These are phyloP conservation scores for Dicaeum eximium DNA, from an alignment of 2,113 vertebrate genomes.

Conservation along the genomic window DNA sequence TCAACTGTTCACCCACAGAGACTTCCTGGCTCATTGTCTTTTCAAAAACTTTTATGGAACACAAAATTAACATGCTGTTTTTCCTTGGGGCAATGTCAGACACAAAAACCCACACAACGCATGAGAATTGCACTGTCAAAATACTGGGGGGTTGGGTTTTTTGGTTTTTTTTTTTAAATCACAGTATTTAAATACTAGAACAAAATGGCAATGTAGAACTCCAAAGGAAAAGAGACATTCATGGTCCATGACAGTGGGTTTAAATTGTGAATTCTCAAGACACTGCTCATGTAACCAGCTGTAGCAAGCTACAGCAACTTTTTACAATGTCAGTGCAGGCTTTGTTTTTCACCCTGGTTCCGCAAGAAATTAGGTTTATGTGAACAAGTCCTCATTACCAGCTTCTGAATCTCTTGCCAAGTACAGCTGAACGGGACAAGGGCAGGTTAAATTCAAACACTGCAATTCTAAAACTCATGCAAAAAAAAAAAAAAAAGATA, in stretches of 20 bases:
- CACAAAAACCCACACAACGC: not conserved
- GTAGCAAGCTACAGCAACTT: not conserved
- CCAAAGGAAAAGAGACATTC: not conserved
- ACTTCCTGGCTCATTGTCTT: not conserved
- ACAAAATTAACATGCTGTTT: not conserved
- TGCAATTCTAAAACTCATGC: not conserved
- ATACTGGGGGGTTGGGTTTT: accelerated
- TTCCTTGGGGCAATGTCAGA: not conserved
- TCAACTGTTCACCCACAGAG: not conserved
- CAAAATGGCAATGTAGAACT: not conserved
- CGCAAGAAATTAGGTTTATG: not conserved
- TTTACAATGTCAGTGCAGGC: not conserved
- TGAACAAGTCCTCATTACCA: not conserved
- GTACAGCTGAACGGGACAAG: not conserved
- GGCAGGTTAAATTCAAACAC: not conserved
- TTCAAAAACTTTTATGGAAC: not conserved
- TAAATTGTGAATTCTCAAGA: not conserved
- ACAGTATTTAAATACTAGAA: not conserved
- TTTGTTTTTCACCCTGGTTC: not conserved
- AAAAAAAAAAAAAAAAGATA: not conserved
- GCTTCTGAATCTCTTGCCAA: not conserved
- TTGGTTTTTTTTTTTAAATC: not conserved
- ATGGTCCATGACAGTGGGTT: not conserved
- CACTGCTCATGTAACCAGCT: not conserved
- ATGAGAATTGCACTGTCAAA: not conserved